Percentiles rank a stretch among this genome's conserved stretches.
Evolutionary conservation across 2,797 vertebrate species (phyloP).

Genomic region (Aldrovandia affinis): DNA sequence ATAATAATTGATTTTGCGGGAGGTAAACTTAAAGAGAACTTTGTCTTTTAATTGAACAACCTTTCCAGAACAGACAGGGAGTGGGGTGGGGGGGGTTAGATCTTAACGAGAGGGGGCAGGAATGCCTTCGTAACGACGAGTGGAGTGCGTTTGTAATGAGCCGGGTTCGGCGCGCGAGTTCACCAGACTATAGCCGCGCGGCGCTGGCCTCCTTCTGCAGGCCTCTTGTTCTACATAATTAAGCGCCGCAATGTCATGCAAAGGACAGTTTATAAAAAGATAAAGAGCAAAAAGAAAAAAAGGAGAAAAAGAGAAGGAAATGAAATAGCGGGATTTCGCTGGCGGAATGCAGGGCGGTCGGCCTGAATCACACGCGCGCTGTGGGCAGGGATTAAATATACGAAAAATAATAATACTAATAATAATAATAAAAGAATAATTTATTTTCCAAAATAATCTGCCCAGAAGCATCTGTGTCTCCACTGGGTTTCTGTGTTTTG

Average conservation of each 20-base stretch:
- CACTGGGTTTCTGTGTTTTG: no score
- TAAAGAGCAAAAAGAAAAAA: neutral
- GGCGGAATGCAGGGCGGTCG: neutral
- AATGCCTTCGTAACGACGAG: neutral
- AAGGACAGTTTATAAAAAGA: constrained; percentile 17
- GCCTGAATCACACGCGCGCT: neutral
- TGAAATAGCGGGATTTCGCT: no score
- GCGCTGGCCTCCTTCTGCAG: constrained; percentile 5
- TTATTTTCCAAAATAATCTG: neutral
- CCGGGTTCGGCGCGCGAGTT: neutral
- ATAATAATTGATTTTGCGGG: neutral
- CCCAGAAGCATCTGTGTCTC: no score
- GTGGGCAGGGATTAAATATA: neutral
- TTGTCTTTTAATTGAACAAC: constrained; percentile 17
- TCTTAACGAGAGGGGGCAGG: neutral
- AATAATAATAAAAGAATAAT: no score
- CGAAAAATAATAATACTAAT: no score
- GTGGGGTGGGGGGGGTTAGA: constrained; percentile 2
- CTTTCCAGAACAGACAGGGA: neutral
- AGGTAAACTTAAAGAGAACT: neutral
- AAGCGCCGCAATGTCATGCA: constrained; percentile 17
- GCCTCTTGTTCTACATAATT: constrained; percentile 25
- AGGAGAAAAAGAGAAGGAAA: no score
- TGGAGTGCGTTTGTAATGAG: neutral
- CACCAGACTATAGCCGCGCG: neutral